Percentiles rank a stretch among this genome's conserved stretches.
Conservation (phyloP, 2,797 vertebrate genomes). For the Sphenodon punctatus region DNA sequence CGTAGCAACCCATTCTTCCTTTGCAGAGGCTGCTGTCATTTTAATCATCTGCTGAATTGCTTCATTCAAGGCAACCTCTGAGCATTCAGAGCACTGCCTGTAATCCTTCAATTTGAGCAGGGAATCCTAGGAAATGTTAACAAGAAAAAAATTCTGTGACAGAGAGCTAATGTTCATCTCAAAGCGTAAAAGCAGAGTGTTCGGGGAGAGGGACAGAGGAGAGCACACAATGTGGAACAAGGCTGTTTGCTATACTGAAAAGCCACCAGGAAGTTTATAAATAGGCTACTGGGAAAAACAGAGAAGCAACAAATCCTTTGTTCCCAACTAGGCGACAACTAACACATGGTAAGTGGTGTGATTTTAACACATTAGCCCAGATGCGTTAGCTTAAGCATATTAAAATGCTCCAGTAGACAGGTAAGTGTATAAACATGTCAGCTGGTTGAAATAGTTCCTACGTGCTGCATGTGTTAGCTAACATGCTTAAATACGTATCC, state of each 20-base stretch:
- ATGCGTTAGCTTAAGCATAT: no score
- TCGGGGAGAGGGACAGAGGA: neutral
- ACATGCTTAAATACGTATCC: no score
- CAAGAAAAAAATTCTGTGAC: neutral
- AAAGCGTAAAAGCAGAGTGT: constrained; percentile 9
- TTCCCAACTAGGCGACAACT: no score
- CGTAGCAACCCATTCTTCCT: constrained; percentile 94
- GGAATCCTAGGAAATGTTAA: constrained; percentile 82
- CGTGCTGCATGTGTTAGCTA: no score
- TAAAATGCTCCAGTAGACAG: no score
- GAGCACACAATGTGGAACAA: neutral
- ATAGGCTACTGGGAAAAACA: neutral
- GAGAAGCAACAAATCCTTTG: no score
- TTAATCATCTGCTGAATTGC: constrained; percentile 92
- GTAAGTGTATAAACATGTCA: no score
- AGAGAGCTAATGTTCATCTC: constrained; percentile 18
- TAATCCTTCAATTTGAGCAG: constrained; percentile 87
- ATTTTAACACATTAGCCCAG: no score
- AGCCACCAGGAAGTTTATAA: fast-evolving
- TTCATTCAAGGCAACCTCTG: constrained; percentile 91
- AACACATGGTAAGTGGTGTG: no score
- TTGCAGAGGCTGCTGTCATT: constrained; percentile 76
- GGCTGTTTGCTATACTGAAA: neutral
- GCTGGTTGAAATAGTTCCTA: no score
- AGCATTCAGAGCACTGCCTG: constrained; percentile 89